Conservation (phyloP, 2,113 vertebrate species). For the Lasiurus cinereus region DNA sequence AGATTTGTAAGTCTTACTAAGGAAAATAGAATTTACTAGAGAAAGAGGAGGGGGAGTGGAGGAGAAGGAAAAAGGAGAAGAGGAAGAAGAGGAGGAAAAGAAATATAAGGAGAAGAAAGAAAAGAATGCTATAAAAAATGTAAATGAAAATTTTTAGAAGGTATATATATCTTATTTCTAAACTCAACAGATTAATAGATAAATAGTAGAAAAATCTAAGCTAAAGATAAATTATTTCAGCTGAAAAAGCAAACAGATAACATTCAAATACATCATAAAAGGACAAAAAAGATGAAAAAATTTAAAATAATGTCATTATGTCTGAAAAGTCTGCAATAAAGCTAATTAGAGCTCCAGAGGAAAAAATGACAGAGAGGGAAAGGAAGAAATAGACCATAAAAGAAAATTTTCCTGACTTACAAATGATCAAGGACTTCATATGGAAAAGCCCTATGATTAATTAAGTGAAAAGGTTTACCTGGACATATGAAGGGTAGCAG, state of each 20-base stretch:
- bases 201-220: background rate
- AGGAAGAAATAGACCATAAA: background rate
- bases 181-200: background rate
- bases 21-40: background rate
- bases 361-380: background rate
- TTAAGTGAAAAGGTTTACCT: constrained; percentile 1
- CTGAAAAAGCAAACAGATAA: background rate
- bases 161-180: background rate
- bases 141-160: background rate
- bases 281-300: background rate
- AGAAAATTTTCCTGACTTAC: background rate
- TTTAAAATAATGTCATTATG: background rate
- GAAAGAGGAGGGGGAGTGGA: background rate
- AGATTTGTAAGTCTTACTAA: background rate
- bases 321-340: background rate
- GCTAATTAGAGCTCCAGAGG: background rate
- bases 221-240: constrained; percentile 8
- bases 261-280: background rate
- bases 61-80: background rate
- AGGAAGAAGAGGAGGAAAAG: background rate
- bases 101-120: background rate
- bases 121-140: background rate
- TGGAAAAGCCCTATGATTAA: background rate
- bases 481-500: background rate
- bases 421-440: background rate